Evolutionary conservation across 2,888 invertebrate species (phyloP).

Genomic region (Caenorhabditis virilis): DNA sequence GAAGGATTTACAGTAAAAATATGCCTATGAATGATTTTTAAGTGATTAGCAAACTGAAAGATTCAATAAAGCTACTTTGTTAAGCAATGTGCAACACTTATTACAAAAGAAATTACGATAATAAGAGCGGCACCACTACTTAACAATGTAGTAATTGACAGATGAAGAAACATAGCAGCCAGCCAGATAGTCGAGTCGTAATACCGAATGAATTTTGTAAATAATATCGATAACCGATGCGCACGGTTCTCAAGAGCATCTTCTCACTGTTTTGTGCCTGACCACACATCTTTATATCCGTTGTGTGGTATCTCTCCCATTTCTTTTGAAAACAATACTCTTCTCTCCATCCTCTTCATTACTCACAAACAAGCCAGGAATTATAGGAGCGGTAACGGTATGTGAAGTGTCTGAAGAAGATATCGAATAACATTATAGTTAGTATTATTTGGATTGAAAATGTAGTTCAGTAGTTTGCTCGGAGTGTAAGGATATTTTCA

Average conservation of each 20-base stretch:
- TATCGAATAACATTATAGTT: too few relatives aligned
- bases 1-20: slow-evolving; percentile 31
- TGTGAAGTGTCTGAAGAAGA: too few relatives aligned
- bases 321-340: neutral
- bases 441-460: too few relatives aligned
- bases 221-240: slow-evolving; percentile 13
- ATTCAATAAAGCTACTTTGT: slow-evolving; percentile 17
- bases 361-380: slow-evolving; percentile 38
- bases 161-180: neutral
- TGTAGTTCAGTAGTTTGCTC: too few relatives aligned
- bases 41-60: slow-evolving; percentile 3
- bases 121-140: slow-evolving; percentile 47
- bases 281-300: slow-evolving; percentile 31
- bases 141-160: slow-evolving; percentile 20
- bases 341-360: slow-evolving; percentile 34
- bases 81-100: slow-evolving; percentile 40
- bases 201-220: slow-evolving; percentile 3
- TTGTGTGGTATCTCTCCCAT: neutral
- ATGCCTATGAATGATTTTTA: slow-evolving; percentile 47
- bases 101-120: slow-evolving; percentile 5
- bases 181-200: neutral
- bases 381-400: too few relatives aligned
- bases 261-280: slow-evolving; percentile 33
- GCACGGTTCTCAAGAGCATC: slow-evolving; percentile 24
- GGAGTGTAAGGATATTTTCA: too few relatives aligned